Conservation (phyloP, 2,113 vertebrate genomes). For the Ictalurus furcatus region DNA sequence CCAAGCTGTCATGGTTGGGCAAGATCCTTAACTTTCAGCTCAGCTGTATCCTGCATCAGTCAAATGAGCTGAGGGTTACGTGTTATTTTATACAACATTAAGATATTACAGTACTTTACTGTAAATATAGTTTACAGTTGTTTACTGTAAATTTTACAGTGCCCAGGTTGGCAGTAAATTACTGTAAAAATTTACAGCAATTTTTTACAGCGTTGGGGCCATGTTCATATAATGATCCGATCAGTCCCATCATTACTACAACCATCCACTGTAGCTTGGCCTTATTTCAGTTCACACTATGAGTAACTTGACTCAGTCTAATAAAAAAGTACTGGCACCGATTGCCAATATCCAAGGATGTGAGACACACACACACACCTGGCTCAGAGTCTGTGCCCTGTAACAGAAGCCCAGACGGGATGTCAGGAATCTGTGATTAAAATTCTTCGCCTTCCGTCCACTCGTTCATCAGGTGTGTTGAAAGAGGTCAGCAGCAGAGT, state of each 20-base stretch:
- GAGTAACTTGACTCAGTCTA: conserved; percentile 48
- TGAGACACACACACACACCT: conserved; percentile 47
- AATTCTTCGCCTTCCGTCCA: conserved; percentile 67
- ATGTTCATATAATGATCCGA: neutral
- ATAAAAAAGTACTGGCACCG: conserved; percentile 40
- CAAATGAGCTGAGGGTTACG: neutral
- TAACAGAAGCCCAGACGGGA: conserved; percentile 57
- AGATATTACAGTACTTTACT: neutral
- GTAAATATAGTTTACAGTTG: neutral
- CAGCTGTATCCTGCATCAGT: neutral
- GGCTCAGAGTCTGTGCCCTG: conserved; percentile 34
- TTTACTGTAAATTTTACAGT: neutral
- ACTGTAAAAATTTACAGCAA: neutral
- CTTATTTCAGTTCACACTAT: conserved; percentile 15
- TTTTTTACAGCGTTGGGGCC: neutral
- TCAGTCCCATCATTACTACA: neutral
- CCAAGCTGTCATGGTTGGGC: neutral
- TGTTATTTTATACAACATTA: neutral
- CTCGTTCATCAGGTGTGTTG: conserved; percentile 80
- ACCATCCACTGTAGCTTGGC: neutral
- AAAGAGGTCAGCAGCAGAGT: conserved; percentile 63
- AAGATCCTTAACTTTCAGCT: neutral
- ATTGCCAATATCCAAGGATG: conserved; percentile 32
- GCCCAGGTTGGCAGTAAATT: neutral
- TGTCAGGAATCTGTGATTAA: conserved; percentile 73